Conservation (phyloP, 2,888 invertebrate genomes). For the Dryocosmus kuriphilus region DNA sequence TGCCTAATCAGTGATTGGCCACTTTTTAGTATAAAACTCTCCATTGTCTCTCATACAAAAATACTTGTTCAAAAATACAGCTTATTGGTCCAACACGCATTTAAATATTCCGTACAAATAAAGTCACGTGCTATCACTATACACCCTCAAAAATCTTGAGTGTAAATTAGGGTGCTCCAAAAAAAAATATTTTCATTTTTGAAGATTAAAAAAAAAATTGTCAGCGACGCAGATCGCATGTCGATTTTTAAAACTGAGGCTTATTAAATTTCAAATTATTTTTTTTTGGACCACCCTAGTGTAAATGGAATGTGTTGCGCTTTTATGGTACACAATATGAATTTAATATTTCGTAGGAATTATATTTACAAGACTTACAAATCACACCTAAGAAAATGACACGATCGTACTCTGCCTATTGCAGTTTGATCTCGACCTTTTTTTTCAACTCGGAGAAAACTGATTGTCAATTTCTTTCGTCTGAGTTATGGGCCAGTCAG, state of each 20-base stretch:
- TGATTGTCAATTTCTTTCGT: constrained; percentile 5
- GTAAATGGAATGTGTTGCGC: constrained; percentile 73
- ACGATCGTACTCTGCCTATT: constrained; percentile 67
- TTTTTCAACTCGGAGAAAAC: constrained; percentile 31
- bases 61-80: constrained; percentile 56
- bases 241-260: no score
- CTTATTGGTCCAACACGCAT: constrained; percentile 55
- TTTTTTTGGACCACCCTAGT: no score
- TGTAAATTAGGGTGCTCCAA: no score
- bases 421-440: constrained; percentile 60
- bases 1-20: constrained; percentile 52
- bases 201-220: no score
- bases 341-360: constrained; percentile 71
- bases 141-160: constrained; percentile 63
- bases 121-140: constrained; percentile 65
- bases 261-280: no score
- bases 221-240: no score
- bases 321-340: constrained; percentile 75
- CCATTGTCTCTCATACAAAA: constrained; percentile 49
- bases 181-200: no score
- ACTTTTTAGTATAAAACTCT: constrained; percentile 43
- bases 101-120: constrained; percentile 56
- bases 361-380: constrained; percentile 77
- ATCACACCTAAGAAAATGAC: constrained; percentile 73
- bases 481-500: no score